Evolutionary conservation across 2,888 invertebrate genomes (phyloP).

Genomic region (Orthonychiurus folsomi): DNA sequence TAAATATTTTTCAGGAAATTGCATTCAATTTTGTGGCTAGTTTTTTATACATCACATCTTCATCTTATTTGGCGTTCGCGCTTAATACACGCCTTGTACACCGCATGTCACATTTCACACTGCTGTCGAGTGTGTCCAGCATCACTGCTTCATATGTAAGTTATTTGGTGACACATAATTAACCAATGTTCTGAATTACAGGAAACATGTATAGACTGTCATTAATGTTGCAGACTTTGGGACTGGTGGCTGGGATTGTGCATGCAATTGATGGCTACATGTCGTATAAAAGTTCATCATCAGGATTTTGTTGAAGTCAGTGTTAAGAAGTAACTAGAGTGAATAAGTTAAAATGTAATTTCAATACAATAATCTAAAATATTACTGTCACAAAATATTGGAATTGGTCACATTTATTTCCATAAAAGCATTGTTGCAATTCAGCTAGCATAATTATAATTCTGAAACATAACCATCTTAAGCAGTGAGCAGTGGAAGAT

Average conservation of each 20-base stretch:
- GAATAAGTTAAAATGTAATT: too few species aligned
- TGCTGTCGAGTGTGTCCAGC: conserved; percentile 74
- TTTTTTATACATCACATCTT: conserved; percentile 66
- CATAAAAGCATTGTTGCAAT: too few species aligned
- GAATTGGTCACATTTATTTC: too few species aligned
- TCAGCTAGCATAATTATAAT: too few species aligned
- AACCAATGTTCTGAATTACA: too few species aligned
- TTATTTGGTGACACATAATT: too few species aligned
- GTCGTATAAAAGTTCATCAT: conserved; percentile 5
- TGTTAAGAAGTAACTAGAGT: too few species aligned
- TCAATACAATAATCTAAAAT: too few species aligned
- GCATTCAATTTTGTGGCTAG: conserved; percentile 68
- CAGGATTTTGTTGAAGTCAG: background rate
- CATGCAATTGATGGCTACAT: conserved; percentile 65
- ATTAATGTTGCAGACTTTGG: conserved; percentile 67
- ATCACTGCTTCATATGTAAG: conserved; percentile 81
- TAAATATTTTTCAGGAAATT: conserved; percentile 55
- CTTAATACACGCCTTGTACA: conserved; percentile 69
- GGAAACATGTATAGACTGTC: too few species aligned
- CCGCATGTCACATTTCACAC: conserved; percentile 62
- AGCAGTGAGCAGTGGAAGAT: too few species aligned
- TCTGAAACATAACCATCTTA: too few species aligned
- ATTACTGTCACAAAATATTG: too few species aligned
- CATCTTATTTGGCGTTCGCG: conserved; percentile 69
- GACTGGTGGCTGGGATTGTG: conserved; percentile 62